Evolutionary conservation across 1,140 invertebrate genomes (phyloP).

Genomic region (Helicorthomorpha holstii): DNA sequence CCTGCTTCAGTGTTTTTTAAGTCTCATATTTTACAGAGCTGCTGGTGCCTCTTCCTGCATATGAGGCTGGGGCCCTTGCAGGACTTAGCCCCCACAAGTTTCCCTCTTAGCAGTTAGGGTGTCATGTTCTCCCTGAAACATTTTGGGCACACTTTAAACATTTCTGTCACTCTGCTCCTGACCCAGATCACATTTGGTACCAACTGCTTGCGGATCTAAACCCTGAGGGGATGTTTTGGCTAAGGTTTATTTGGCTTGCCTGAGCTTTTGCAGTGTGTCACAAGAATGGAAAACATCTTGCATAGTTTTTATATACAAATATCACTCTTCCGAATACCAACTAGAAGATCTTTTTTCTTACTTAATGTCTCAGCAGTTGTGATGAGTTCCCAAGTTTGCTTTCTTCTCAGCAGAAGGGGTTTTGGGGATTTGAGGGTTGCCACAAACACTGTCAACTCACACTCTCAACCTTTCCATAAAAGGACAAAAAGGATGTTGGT

Average conservation of each 20-base stretch:
- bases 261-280: neutral
- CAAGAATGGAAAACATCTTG: constrained; percentile 8
- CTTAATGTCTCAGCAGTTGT: constrained; percentile 1
- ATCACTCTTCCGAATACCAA: constrained; percentile 12
- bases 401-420: constrained; percentile 14
- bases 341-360: constrained; percentile 9
- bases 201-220: neutral
- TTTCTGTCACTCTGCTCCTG: constrained; percentile 9
- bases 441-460: constrained; percentile 6
- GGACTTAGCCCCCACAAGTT: neutral
- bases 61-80: neutral
- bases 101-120: neutral
- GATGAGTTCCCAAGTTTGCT: neutral
- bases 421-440: constrained; percentile 11
- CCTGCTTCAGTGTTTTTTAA: no score
- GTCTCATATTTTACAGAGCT: neutral
- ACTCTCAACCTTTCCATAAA: constrained; percentile 9
- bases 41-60: neutral
- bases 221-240: neutral
- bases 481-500: constrained; percentile 3
- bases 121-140: neutral
- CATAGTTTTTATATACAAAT: constrained; percentile 14
- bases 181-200: constrained; percentile 7
- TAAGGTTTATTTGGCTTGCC: neutral
- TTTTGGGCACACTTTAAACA: neutral